phyloP scores from a whole-genome alignment of 1,140 invertebrate genomes.

The Hydropsyche tenuis region DNA sequence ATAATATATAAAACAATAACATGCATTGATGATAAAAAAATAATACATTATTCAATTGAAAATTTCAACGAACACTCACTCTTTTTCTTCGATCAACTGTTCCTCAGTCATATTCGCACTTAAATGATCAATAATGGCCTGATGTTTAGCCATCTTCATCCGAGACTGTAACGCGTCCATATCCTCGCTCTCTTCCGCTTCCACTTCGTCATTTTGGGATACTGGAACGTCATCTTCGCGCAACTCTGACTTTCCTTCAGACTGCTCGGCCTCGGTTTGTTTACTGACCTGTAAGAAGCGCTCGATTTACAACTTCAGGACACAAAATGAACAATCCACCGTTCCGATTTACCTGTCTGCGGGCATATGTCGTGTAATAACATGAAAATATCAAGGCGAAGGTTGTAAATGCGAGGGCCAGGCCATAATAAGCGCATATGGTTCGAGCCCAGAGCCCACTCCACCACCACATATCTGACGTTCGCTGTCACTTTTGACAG shows the following conservation, averaged over 20 bases:
- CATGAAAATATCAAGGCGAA: not conserved
- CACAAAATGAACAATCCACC: no score
- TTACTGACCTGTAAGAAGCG: no score
- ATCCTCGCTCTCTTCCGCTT: not conserved
- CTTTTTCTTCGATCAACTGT: constrained; percentile 45
- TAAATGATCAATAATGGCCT: constrained; percentile 44
- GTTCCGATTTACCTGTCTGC: not conserved
- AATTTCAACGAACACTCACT: constrained; percentile 32
- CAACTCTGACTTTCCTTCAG: no score
- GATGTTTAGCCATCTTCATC: constrained; percentile 41
- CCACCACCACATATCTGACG: not conserved
- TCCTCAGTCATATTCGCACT: constrained; percentile 52
- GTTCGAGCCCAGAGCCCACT: not conserved
- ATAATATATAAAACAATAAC: not conserved
- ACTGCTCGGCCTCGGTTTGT: no score
- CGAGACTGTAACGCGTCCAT: constrained; percentile 38
- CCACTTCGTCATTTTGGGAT: not conserved
- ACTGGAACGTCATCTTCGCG: not conserved
- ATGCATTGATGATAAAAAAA: not conserved
- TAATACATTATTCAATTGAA: constrained; percentile 1
- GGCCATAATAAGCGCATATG: not conserved
- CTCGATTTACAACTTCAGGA: no score
- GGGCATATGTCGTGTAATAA: constrained; percentile 1
- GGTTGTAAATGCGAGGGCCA: not conserved
- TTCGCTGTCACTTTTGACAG: not conserved